Evolutionary conservation across 2,888 invertebrate species (phyloP), one percentile per base, ranked within the genome.

Genomic region (Drosophila multiciliata): DNA sequence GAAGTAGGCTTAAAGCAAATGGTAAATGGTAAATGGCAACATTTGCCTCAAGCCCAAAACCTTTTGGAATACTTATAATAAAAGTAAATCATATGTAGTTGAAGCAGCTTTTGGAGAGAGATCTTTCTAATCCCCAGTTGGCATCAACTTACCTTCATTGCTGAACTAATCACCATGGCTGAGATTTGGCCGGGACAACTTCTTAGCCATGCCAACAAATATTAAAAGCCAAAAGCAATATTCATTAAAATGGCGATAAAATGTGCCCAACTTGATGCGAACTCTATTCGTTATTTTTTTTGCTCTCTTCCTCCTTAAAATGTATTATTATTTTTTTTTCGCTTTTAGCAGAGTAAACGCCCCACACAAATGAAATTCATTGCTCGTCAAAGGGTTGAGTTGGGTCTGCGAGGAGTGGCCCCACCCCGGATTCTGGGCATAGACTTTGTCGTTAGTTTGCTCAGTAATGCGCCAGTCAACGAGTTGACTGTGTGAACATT

Each of bases 201-300:
- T 33, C 62, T 60, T 66, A 57, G 63, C 69, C 69, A 59, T 45
- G 67, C 72, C 73, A 65, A 73, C 61, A 73, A 79, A 84, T 85
- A 87, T 89, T 75, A 83, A 83, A 81, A 84, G 80, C 79, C 75
- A 70, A 89, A 86, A 77, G 83, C 71, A 87, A 89, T 87, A 89
- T 89, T 87, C 87, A 89, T 89, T 89, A 87, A 89, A 89, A 69
- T 50, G 55, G 67, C 71, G 52, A 85, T 87, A 82, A 89, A 89
- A 78, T 72, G 78, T 68, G 69, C 71, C 71, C 66, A 73, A 74
- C 75, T 74, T 83, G 74, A 68, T 69, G 71, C 45, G 35, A 42
- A 54, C 61, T 61, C 32, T 23, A 40, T 36, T 40, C 38, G 45
- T 35, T 55, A 54, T 40, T 20, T 48, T 53, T 53, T 17, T 15